Base-by-base conservation (phyloP, 2,888 invertebrate genomes). In the Pheosia tremula region DNA sequence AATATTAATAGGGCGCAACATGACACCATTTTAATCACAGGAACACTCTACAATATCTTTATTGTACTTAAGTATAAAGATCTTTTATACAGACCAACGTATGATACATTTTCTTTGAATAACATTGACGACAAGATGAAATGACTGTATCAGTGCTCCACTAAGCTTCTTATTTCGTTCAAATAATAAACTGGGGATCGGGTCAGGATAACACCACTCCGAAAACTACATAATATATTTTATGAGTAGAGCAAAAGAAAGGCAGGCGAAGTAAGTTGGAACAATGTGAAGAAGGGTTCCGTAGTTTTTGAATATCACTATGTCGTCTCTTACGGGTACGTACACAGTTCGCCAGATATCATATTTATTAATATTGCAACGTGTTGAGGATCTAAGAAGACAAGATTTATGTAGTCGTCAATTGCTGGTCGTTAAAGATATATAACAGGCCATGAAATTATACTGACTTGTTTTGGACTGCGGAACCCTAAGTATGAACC, bases 121-220 rank as follows among this genome's bases (percentile, higher is more conserved):
- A 24, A 24, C 50, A 13, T 24, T 8, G 50, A 50, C 24, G 47
- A 3, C 24, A 50, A 9, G 50, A 50, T 24, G 7, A 50, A 24
- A 50, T 50, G 24, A 50, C 8, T 13, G 24, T 24, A 24, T 5
- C 4, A 49, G n/a, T 49, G 6, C 24, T 8, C 50, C 24, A n/a
- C 50, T 50, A 50, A 50, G 50, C 50, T 50, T 50, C 50, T 50
- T 50, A 50, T 50, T 50, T 50, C 24, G 50, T 50, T 50, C 8
- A 50, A 50, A 50, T 50, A 50, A 50, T 50, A 24, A 50, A 50
- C 13, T 10, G 9, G 50, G 6, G 50, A 24, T 4, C 13, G 50
- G 10, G 24, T 24, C 50, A 24, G n/a, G n/a, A 8, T 41, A 8
- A 11, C 47, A 47, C 47, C 47, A 6, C 5, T 4, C 11, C 11